Percentiles rank a stretch among this genome's conserved stretches.
Evolutionary conservation across 2,797 vertebrate species (phyloP).

Genomic region (Chelidonichthys spinosus): DNA sequence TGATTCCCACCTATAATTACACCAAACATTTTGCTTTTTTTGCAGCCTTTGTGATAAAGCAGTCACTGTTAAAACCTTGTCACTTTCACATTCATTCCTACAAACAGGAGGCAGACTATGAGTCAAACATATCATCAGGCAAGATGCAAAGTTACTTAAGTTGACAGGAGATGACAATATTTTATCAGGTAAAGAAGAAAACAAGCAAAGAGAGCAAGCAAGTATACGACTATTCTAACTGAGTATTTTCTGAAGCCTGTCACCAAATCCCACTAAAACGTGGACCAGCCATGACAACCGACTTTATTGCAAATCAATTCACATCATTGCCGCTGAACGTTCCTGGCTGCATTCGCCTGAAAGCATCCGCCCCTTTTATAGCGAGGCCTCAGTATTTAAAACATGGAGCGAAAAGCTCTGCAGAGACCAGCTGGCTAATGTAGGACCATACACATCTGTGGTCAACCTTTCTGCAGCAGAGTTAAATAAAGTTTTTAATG

Average conservation of each 20-base stretch:
- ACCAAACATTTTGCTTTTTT: too few species aligned
- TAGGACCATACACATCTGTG: constrained; percentile 51
- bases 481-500: constrained; percentile 69
- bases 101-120: too few species aligned
- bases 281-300: constrained; percentile 5
- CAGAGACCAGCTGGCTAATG: constrained; percentile 59
- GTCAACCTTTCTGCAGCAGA: constrained; percentile 55
- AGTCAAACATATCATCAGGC: background rate
- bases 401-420: background rate
- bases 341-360: background rate
- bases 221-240: background rate
- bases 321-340: constrained; percentile 19
- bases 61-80: too few species aligned
- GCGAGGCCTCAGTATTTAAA: constrained; percentile 23
- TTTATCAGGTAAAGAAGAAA: constrained; percentile 9
- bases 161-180: background rate
- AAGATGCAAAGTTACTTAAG: background rate
- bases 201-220: constrained; percentile 11
- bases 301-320: constrained; percentile 25
- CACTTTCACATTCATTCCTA: too few species aligned
- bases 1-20: too few species aligned
- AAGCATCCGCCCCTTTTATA: constrained; percentile 3
- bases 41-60: too few species aligned
- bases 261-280: background rate
- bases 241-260: constrained; percentile 1